These are phyloP conservation scores for Macropodus opercularis DNA, from an alignment of 2,797 vertebrate genomes.

Conservation along the genomic window DNA sequence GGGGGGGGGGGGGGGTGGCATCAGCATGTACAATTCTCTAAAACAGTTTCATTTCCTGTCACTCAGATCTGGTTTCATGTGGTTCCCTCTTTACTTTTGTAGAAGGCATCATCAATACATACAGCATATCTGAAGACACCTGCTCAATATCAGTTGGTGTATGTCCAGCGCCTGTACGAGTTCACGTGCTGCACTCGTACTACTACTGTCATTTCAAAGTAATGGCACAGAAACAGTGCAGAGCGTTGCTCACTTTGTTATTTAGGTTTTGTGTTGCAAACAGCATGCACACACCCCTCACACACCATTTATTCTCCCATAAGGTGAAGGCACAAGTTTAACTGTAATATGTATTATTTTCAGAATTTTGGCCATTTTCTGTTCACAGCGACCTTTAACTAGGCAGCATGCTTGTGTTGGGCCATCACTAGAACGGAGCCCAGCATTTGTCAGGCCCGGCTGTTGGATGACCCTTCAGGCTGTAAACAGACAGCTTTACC, in stretches of 20 bases:
- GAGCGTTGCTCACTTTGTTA: background rate
- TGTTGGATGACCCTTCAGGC: constrained; percentile 2
- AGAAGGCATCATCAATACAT: constrained; percentile 32
- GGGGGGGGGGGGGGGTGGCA: no score
- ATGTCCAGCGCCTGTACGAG: background rate
- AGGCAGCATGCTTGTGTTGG: background rate
- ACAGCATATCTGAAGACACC: background rate
- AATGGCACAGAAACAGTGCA: constrained; percentile 3
- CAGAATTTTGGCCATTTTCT: constrained; percentile 1
- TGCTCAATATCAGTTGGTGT: background rate
- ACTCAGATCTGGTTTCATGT: constrained; percentile 43
- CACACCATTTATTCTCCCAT: background rate
- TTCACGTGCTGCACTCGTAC: background rate
- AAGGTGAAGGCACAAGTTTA: no score
- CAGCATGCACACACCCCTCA: constrained; percentile 19
- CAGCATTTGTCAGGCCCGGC: background rate
- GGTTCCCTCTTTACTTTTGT: constrained; percentile 63
- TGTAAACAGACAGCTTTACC: background rate
- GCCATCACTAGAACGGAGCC: background rate
- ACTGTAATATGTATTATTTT: background rate
- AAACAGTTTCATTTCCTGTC: constrained; percentile 73
- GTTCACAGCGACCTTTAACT: background rate
- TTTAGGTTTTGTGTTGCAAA: constrained; percentile 6
- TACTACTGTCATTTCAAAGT: background rate
- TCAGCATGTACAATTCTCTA: constrained; percentile 67